Base-by-base conservation (phyloP, 2,113 vertebrate species). In the Hirundichthys speculiger region DNA sequence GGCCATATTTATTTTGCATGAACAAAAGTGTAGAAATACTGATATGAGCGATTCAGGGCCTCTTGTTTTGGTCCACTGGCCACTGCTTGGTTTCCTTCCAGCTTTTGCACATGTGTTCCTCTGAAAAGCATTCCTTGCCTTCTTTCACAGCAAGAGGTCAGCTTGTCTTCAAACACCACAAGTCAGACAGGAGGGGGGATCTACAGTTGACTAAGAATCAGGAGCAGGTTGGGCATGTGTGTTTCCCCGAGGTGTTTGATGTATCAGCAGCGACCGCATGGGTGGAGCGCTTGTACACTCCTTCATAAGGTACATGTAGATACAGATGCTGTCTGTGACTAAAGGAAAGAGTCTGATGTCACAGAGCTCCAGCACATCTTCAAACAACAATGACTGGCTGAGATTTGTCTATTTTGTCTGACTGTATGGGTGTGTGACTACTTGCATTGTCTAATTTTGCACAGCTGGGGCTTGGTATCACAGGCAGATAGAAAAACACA, bases 201-300 rank as follows among this genome's bases (percentile, higher is more conserved):
- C 56, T 69, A 52, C 54, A 64, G 48, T 60, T 62, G 56, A 50
- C 50, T 46, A 57, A 72, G 75, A 63, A 64, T 69, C 41, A 55
- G 51, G 46, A 75, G 59, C 72, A 80, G 40, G 64, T 67, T 77
- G 75, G 71, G 61, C 50, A 5, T 24, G 19, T 57, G 54, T 72
- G 64, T 69, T 72, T 58, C 59, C 73, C 50, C 42, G 53, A 80
- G 69, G 68, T 63, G 65, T 80, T 68, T 83, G 69, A 70, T 83
- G 76, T 79, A 67, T 85, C 69, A 73, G 61, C 73, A 53, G 48
- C 50, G 18, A 67, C 56, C 16, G 11, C 22, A 2, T 50, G 83
- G 68, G 79, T 62, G 76, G 73, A 66, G 73, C 66, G 27, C 24
- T 27, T 30, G 40, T 66, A 67, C 69, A 45, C 39, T 73, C 57